Conservation (phyloP, 2,888 invertebrate genomes). For the Drosophila conformis region DNA sequence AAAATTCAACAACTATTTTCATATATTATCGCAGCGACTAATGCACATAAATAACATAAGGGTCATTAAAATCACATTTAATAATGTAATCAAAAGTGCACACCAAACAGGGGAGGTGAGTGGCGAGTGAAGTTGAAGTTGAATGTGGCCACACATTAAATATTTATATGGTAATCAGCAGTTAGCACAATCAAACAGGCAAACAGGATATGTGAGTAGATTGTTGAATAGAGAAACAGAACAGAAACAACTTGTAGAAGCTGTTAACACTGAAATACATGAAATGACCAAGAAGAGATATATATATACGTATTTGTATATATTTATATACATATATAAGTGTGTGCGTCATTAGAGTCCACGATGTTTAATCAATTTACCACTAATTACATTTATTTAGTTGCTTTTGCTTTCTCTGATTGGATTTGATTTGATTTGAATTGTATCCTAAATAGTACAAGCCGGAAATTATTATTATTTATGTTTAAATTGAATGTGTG, state of each 20-base stretch:
- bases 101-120: neutral
- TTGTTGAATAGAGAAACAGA: neutral
- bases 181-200: constrained; percentile 28
- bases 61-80: constrained; percentile 78
- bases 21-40: constrained; percentile 27
- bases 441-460: constrained; percentile 27
- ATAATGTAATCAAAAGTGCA: constrained; percentile 45
- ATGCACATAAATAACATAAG: constrained; percentile 44
- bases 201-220: constrained; percentile 5
- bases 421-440: constrained; percentile 42
- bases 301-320: neutral
- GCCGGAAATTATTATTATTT: constrained; percentile 70
- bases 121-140: neutral
- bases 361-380: constrained; percentile 5
- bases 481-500: constrained; percentile 67
- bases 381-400: constrained; percentile 45
- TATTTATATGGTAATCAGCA: constrained; percentile 54
- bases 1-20: constrained; percentile 3
- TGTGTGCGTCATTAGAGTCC: neutral
- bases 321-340: neutral
- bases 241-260: neutral
- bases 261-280: constrained; percentile 4
- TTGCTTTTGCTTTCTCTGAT: constrained; percentile 42
- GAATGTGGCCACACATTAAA: constrained; percentile 41
- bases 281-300: neutral